phyloP scores from a whole-genome alignment of 2,113 vertebrate genomes.

The Bambusicola thoracicus region DNA sequence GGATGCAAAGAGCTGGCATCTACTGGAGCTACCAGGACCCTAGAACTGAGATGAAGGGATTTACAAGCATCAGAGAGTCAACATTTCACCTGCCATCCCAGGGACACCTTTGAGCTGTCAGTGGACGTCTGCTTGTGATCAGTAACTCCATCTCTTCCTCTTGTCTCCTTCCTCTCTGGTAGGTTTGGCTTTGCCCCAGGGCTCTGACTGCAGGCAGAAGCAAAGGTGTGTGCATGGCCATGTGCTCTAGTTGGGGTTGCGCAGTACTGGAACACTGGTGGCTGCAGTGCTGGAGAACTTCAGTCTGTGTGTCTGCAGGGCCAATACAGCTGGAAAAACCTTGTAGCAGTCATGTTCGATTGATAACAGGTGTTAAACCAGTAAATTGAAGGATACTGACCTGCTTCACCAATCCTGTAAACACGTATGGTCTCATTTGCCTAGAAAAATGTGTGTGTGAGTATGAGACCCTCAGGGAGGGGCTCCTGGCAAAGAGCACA shows the following conservation, averaged over 20 bases:
- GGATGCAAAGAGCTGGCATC: background rate
- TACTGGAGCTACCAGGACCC: background rate
- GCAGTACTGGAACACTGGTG: background rate
- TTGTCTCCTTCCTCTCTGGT: background rate
- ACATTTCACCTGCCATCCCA: background rate
- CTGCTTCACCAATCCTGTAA: background rate
- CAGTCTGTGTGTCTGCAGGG: fast-evolving
- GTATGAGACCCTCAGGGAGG: background rate
- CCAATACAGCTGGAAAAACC: background rate
- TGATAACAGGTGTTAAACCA: background rate
- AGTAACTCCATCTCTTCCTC: background rate
- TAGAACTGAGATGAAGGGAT: background rate
- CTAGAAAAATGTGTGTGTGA: background rate
- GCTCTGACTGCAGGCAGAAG: background rate
- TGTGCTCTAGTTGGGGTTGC: background rate
- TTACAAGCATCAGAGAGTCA: background rate
- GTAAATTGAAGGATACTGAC: background rate
- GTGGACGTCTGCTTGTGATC: background rate
- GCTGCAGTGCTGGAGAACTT: background rate
- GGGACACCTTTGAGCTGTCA: background rate
- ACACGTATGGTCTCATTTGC: background rate
- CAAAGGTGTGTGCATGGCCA: fast-evolving
- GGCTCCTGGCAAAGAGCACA: background rate
- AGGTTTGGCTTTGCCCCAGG: background rate
- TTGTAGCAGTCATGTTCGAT: background rate